Evolutionary conservation across 2,888 invertebrate species (phyloP).

Genomic region (Xestia c-nigrum): DNA sequence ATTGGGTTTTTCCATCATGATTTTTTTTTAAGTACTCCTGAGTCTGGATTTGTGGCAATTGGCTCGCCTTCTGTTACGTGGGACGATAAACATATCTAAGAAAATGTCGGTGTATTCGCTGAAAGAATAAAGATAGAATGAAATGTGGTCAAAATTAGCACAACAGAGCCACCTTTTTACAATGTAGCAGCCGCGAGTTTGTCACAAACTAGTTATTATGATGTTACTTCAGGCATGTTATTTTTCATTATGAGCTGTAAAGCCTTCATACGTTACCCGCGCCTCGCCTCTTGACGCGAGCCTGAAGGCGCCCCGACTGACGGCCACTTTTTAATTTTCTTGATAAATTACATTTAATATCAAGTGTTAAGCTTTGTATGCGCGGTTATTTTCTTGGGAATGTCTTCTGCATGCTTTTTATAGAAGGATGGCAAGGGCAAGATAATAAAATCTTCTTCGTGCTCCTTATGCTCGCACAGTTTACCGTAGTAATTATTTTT

Average conservation of each 20-base stretch:
- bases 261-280: slow-evolving; percentile 28
- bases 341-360: slow-evolving; percentile 59
- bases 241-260: slow-evolving; percentile 42
- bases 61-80: not conserved
- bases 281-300: slow-evolving; percentile 21
- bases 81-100: not conserved
- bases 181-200: not conserved
- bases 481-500: too few relatives aligned
- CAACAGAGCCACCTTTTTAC: not conserved
- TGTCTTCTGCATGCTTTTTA: not conserved
- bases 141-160: not conserved
- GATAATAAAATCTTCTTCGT: too few relatives aligned
- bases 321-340: slow-evolving; percentile 56
- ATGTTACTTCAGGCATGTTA: slow-evolving; percentile 26
- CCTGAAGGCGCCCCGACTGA: slow-evolving; percentile 16
- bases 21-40: not conserved
- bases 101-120: not conserved
- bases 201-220: slow-evolving; percentile 20
- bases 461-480: too few relatives aligned
- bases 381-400: slow-evolving; percentile 37
- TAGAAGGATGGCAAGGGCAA: not conserved
- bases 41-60: not conserved
- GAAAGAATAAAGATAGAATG: not conserved
- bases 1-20: not conserved
- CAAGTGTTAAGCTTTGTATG: slow-evolving; percentile 49